phyloP scores from a whole-genome alignment of 2,888 invertebrate species.

The Mesoligia furuncula region DNA sequence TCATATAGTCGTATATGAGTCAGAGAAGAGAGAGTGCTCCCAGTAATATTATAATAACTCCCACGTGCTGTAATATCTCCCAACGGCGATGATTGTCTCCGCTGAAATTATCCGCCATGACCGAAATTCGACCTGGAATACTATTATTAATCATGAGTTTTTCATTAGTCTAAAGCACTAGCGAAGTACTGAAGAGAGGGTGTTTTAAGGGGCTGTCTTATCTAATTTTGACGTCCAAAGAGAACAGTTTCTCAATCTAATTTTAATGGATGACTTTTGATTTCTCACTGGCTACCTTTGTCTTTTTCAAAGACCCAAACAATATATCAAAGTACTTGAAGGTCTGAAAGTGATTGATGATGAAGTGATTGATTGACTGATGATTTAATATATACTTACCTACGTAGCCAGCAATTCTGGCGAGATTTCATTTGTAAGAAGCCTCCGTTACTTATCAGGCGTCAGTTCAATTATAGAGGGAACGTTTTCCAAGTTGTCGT shows the following conservation, averaged over 20 bases:
- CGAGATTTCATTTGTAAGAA: conserved; percentile 58
- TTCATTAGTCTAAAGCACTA: not conserved
- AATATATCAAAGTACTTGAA: conserved; percentile 28
- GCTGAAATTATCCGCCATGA: too few relatives aligned
- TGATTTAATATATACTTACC: conserved; percentile 21
- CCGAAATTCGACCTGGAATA: too few relatives aligned
- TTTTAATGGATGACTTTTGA: not conserved
- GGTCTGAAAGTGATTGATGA: not conserved
- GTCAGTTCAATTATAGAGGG: conserved; percentile 62
- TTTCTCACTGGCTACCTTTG: too few relatives aligned
- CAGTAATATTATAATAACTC: too few relatives aligned
- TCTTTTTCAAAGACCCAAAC: not conserved
- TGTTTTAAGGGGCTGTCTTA: not conserved
- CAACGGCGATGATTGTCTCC: too few relatives aligned
- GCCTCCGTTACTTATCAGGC: conserved; percentile 41
- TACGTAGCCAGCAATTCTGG: conserved; percentile 41
- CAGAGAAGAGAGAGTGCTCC: too few relatives aligned
- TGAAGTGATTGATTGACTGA: too few relatives aligned
- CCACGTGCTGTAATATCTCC: too few relatives aligned
- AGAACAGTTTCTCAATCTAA: not conserved
- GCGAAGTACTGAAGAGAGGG: not conserved
- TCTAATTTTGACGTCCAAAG: not conserved
- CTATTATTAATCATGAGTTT: not conserved
- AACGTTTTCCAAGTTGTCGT: conserved; percentile 20
- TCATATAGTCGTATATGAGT: too few relatives aligned